These are phyloP conservation scores for Caenorhabditis sp. DNA, from an alignment of 2,888 invertebrate genomes.

Conservation along the genomic window DNA sequence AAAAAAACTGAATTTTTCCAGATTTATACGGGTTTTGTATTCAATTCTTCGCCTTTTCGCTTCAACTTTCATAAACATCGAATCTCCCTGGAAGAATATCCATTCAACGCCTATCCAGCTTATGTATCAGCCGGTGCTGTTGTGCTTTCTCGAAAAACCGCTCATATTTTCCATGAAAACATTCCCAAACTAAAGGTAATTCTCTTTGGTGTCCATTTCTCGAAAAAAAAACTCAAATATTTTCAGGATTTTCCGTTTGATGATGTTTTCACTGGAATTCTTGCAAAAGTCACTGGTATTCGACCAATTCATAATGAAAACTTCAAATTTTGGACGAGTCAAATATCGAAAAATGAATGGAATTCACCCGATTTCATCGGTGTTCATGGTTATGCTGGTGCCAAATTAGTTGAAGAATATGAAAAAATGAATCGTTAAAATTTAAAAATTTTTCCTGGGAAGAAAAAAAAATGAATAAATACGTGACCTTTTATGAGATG, in stretches of 20 bases:
- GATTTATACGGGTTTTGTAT: constrained; percentile 62
- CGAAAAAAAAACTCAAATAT: no score
- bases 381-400: constrained; percentile 26
- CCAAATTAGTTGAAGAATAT: constrained; percentile 22
- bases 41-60: constrained; percentile 64
- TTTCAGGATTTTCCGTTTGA: constrained; percentile 56
- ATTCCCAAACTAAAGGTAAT: constrained; percentile 37
- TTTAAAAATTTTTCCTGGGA: neutral
- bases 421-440: constrained; percentile 2
- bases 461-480: neutral
- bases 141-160: constrained; percentile 49
- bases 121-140: constrained; percentile 69
- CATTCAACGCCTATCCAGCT: constrained; percentile 65
- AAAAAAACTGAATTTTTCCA: constrained; percentile 4
- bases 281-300: constrained; percentile 35
- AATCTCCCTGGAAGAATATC: constrained; percentile 63
- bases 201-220: neutral
- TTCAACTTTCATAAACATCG: constrained; percentile 59
- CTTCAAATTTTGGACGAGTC: constrained; percentile 44
- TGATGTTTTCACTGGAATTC: constrained; percentile 64
- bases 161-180: constrained; percentile 47
- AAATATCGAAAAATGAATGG: constrained; percentile 17
- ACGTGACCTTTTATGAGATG: neutral
- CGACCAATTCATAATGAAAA: constrained; percentile 41
- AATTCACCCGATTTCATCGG: constrained; percentile 20